These are phyloP conservation scores for Scaeva pyrastri DNA, from an alignment of 2,888 invertebrate species.

Conservation along the genomic window DNA sequence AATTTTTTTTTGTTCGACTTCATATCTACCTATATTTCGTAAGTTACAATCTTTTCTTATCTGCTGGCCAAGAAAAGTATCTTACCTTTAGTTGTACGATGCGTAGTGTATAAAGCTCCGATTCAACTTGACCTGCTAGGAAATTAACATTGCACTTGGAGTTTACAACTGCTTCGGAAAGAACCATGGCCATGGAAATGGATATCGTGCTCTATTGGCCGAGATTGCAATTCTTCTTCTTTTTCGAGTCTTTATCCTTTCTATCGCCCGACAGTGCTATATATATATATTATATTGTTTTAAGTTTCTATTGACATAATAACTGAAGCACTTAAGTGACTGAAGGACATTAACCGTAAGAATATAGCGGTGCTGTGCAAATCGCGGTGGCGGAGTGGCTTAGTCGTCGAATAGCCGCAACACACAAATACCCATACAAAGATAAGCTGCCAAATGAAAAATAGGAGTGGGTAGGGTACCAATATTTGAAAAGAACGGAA, in stretches of 20 bases:
- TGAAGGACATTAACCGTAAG: slow-evolving; percentile 59
- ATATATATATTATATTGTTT: slow-evolving; percentile 48
- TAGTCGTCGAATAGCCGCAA: no score
- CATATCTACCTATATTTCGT: slow-evolving; percentile 38
- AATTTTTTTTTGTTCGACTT: no score
- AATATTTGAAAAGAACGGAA: slow-evolving; percentile 38
- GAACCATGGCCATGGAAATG: no score
- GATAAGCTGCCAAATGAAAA: neutral
- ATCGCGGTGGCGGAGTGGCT: neutral
- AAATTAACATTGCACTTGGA: slow-evolving; percentile 63
- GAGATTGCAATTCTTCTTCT: slow-evolving; percentile 43
- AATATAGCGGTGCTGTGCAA: no score
- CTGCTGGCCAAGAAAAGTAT: slow-evolving; percentile 22
- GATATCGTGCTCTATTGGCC: slow-evolving; percentile 29
- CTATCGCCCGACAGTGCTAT: slow-evolving; percentile 50
- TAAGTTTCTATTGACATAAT: slow-evolving; percentile 62
- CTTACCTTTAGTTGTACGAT: slow-evolving; percentile 21
- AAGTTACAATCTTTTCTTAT: slow-evolving; percentile 49
- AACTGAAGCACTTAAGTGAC: no score
- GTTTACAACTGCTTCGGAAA: slow-evolving; percentile 15
- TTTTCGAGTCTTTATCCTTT: slow-evolving; percentile 38
- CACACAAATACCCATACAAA: slow-evolving; percentile 4
- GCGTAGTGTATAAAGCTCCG: slow-evolving; percentile 53
- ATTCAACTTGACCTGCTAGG: slow-evolving; percentile 65
- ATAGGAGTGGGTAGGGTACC: neutral